Evolutionary conservation across 2,797 vertebrate genomes (phyloP), one percentile per base, ranked within the genome.

Genomic region (Spinibarbus caldwelli): DNA sequence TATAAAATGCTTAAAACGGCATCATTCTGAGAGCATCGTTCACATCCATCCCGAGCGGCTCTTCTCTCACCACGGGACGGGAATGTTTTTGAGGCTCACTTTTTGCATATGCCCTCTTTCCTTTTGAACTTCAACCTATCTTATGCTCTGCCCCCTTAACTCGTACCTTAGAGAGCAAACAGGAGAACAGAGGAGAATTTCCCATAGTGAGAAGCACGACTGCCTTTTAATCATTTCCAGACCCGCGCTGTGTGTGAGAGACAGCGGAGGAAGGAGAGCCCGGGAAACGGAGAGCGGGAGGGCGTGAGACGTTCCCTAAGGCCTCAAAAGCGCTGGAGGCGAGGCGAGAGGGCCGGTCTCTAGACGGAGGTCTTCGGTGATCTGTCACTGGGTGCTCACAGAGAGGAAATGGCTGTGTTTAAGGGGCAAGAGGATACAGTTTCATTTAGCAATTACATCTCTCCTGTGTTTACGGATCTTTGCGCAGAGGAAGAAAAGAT

Each of bases 211-310:
- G 91, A 94, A 93, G 93, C 93, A 90, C 73, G 23, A 49, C 92
- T 94, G 92, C 90, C 93, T 95, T 96, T 92, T 97, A 96, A 98
- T 97, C 96, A 94, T 95, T 97, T 97, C 96, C 97, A 99, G 96
- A 96, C 93, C 88, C 87, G 11, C 43, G n/a, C 47, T 86, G 59
- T 79, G 77, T 80, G 80, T 70, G 84, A 38, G 80, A 71, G 82
- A 68, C 72, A 59, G 62, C 8, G 17, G 71, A 59, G 66, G 91
- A 94, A 91, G 90, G 90, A 21, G 84, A 80, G 36, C 52, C 36
- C 23, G 38, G 59, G 26, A 80, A 68, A 59, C 29, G 26, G 14
- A 52, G 45, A 76, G 62, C 41, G 52, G 38, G 68, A 67, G 82
- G 82, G 83, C 21, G 14, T 70, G 66, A 71, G 85, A 59, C 66